phyloP scores from a whole-genome alignment of 2,113 vertebrate genomes.

The Gracilinanus agilis region DNA sequence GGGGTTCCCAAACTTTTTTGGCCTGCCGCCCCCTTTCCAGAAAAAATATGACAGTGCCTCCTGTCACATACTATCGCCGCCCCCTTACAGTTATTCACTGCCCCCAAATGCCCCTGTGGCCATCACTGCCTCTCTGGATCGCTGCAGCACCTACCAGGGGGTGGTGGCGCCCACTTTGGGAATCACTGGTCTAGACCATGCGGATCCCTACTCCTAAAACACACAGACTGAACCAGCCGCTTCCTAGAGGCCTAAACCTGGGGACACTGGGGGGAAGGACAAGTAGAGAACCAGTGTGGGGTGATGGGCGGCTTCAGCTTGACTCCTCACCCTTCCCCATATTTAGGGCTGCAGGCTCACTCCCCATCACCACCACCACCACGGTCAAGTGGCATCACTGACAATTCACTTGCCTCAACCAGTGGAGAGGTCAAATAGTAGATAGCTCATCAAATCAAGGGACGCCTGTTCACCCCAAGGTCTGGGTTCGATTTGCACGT shows the following conservation, averaged over 20 bases:
- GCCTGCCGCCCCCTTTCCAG: too few relatives aligned
- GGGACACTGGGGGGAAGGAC: background rate
- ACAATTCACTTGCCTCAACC: background rate
- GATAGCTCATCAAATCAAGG: background rate
- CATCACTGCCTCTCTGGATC: too few relatives aligned
- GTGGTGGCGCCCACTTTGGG: too few relatives aligned
- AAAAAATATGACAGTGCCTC: too few relatives aligned
- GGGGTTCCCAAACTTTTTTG: too few relatives aligned
- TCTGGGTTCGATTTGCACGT: background rate
- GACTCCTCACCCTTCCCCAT: background rate
- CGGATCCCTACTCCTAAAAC: background rate
- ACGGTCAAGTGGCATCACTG: constrained; percentile 5
- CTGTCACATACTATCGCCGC: too few relatives aligned
- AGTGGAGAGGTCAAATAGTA: background rate
- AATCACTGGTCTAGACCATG: too few relatives aligned
- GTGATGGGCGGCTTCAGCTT: background rate
- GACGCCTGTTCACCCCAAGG: background rate
- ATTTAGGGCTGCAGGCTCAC: background rate
- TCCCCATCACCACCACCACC: too few relatives aligned
- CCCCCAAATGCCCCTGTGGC: too few relatives aligned
- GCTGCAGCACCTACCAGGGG: too few relatives aligned
- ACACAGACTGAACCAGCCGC: constrained; percentile 11
- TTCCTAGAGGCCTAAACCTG: constrained; percentile 23
- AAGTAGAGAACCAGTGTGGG: background rate
- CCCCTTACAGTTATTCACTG: too few relatives aligned